Evolutionary conservation across 2,888 invertebrate genomes (phyloP), one percentile per base, ranked within the genome.

Genomic region (Drosophila tripunctata): DNA sequence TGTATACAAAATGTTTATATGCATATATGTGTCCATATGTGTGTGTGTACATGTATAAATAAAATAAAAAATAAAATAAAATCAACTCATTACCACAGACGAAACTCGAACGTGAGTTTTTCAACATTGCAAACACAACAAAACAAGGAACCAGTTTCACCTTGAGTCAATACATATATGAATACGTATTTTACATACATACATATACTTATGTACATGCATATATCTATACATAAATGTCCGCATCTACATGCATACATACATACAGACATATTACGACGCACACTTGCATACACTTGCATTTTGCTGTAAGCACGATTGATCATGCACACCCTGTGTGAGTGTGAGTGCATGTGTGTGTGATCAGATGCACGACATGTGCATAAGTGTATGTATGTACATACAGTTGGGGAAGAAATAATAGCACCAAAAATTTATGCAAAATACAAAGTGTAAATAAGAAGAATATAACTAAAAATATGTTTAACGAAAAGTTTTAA

Each of bases 121-220:
- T 78, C 75, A 84, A 67, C 72, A 77, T 86, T 86, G 84, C 75
- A 77, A 86, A 82, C 58, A 83, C 65, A 80, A 83, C 65, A 80
- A 80, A 73, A 86, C 78, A 86, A 83, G 87, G 82, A 83, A 83
- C 87, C 81, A 87, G 84, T 75, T 87, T 83, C 81, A 83, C 87
- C 82, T 87, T 83, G 82, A 82, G 83, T 69, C 52, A 62, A 57
- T 54, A 56, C n/a, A n/a, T n/a, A n/a, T n/a, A n/a, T n/a, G n/a
- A n/a, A n/a, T n/a, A n/a, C n/a, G n/a, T n/a, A n/a, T n/a, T n/a
- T n/a, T n/a, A n/a, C n/a, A n/a, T 70, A 56, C 54, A 67, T 55
- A 51, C 45, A 60, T 47, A 44, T 31, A 41, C 44, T 17, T 17
- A 31, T 58, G 48, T 35, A 63, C 54, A 65, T 64, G 40, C 38